Percentiles rank a stretch among this genome's conserved stretches.
phyloP scores from a whole-genome alignment of 2,113 vertebrate species.

The Odocoileus hemionus region DNA sequence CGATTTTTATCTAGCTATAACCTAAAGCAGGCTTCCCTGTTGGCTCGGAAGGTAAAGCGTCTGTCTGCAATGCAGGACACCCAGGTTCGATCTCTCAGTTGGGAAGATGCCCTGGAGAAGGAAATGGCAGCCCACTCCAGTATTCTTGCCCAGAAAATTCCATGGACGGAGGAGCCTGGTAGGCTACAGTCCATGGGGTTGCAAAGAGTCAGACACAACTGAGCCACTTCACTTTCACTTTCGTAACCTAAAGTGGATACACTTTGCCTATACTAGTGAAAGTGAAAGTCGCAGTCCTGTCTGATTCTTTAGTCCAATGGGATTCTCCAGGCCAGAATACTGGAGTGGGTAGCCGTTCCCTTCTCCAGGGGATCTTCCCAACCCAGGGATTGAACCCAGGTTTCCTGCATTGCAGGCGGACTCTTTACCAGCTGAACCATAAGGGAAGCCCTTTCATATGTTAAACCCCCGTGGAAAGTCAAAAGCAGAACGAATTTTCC shows the following conservation, averaged over 20 bases:
- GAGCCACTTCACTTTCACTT: not conserved
- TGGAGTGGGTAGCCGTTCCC: not conserved
- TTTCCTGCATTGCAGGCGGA: not conserved
- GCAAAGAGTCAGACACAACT: not conserved
- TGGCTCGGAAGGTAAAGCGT: not conserved
- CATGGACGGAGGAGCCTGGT: not conserved
- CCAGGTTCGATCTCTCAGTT: not conserved
- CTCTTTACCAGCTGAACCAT: not conserved
- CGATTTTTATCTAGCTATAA: not conserved
- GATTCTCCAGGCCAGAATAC: not conserved
- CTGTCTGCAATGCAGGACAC: not conserved
- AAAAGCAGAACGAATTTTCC: not conserved
- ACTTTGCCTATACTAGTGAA: not conserved
- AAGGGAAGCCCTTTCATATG: not conserved
- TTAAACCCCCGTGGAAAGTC: not conserved
- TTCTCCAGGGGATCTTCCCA: not conserved
- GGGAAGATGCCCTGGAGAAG: not conserved
- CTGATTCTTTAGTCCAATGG: not conserved
- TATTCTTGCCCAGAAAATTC: not conserved
- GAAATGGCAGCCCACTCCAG: not conserved
- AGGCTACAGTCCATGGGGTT: not conserved
- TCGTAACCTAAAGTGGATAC: not conserved
- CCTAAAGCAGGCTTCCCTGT: not conserved
- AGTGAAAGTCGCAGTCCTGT: not conserved
- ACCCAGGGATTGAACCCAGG: not conserved